Conservation (phyloP, 2,113 vertebrate species). For the Mugil cephalus region DNA sequence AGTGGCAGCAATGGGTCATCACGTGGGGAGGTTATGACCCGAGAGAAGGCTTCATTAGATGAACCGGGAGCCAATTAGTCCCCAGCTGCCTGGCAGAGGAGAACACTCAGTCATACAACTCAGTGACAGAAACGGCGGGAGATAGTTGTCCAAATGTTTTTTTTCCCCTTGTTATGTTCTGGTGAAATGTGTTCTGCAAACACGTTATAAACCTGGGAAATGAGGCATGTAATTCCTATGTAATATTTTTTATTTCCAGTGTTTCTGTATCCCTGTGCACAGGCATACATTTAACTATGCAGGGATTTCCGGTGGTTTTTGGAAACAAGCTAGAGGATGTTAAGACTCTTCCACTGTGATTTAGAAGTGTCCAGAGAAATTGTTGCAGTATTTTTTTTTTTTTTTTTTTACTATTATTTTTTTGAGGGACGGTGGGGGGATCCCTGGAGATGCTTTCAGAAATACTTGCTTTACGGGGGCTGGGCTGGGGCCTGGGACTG, state of each 20-base stretch:
- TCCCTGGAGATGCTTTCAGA: constrained; percentile 64
- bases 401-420: no score
- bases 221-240: not conserved
- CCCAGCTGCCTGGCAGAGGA: constrained; percentile 51
- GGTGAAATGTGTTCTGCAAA: constrained; percentile 15
- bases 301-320: constrained; percentile 47
- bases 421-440: no score
- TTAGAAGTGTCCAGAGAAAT: constrained; percentile 72
- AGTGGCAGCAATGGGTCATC: constrained; percentile 64
- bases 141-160: not conserved
- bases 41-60: constrained; percentile 68
- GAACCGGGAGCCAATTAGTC: constrained; percentile 68
- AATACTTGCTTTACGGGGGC: constrained; percentile 37
- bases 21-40: constrained; percentile 69
- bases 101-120: constrained; percentile 44
- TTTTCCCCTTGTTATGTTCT: constrained; percentile 9
- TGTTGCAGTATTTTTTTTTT: constrained; percentile 20
- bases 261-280: constrained; percentile 29
- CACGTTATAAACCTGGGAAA: constrained; percentile 15
- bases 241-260: not conserved
- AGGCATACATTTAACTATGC: constrained; percentile 8
- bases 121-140: constrained; percentile 57
- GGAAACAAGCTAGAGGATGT: constrained; percentile 65
- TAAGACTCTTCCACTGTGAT: constrained; percentile 66
- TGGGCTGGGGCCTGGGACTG: constrained; percentile 59